Percentiles rank a stretch among this genome's conserved stretches.
These are phyloP conservation scores for Amphilophus citrinellus DNA, from an alignment of 2,113 vertebrate species.

Conservation along the genomic window DNA sequence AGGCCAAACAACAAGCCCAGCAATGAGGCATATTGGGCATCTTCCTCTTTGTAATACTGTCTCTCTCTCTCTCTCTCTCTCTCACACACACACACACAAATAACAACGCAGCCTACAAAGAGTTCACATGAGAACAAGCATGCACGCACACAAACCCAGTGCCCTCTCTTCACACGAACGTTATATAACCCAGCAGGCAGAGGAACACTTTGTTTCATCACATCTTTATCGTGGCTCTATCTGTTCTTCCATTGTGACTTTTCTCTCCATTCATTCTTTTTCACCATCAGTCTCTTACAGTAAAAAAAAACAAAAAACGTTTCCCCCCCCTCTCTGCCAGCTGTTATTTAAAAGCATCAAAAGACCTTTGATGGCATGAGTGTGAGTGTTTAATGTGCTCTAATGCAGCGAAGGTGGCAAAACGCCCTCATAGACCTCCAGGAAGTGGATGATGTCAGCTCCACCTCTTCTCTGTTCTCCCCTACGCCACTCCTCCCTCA, in stretches of 20 bases:
- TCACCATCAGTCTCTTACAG: not conserved
- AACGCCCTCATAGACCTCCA: constrained; percentile 40
- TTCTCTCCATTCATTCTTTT: fast-evolving
- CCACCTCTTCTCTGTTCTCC: constrained; percentile 56
- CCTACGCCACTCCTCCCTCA: constrained; percentile 49
- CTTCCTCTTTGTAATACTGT: constrained; percentile 12
- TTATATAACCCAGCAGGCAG: constrained; percentile 48
- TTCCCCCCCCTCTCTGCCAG: not conserved
- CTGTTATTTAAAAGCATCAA: constrained; percentile 11
- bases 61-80: not conserved
- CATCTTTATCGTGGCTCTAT: constrained; percentile 3
- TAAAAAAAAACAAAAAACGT: not conserved
- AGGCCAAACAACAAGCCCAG: not conserved
- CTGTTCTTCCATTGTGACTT: not conserved
- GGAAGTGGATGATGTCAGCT: constrained; percentile 74
- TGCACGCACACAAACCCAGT: constrained; percentile 44
- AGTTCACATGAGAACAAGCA: constrained; percentile 15
- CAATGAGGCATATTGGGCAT: constrained; percentile 24
- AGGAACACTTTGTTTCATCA: not conserved
- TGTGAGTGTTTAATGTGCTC: constrained; percentile 7
- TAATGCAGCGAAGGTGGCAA: not conserved
- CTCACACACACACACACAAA: not conserved
- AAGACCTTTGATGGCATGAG: constrained; percentile 12
- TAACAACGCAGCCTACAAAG: constrained; percentile 11
- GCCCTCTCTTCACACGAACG: constrained; percentile 23